Base-by-base conservation (phyloP, 2,797 vertebrate species). In the Buceros bicornis region DNA sequence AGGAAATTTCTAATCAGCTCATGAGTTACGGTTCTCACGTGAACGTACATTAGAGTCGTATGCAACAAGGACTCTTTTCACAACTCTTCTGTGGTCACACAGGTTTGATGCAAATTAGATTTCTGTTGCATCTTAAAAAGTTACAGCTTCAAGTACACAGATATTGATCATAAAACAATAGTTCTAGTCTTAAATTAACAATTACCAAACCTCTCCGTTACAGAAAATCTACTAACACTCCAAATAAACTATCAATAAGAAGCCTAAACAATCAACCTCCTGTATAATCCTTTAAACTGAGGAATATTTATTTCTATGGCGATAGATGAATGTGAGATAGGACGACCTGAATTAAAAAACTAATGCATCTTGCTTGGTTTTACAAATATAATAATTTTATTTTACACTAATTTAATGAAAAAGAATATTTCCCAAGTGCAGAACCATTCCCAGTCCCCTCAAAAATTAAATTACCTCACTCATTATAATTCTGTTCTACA, bases 91-190 rank as follows among this genome's bases (percentile, higher is more conserved):
- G 5, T 37, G 66, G 10, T 86, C 64, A 81, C 37, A 90, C 1
- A 77, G 28, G 42, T 19, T 72, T 93, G 33, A 93, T 47, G 8
- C 70, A 33, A 69, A 92, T 18, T 67, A 20, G 22, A 80, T 93
- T 96, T 71, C 43, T 93, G 42, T 35, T 94, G 21, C 66, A 57
- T 61, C 43, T 90, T 65, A 22, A 90, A 78, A 82, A 65, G 47
- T 82, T 94, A 56, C 28, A 21, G 16, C 78, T 95, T 92, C 58
- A 91, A 84, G 18, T 35, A 86, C 31, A 90, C 33, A 72, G 66
- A 70, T 81, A 93, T 53, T 89, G 92, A 93, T 91, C 25, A 87
- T 40, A 70, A 91, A 95, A 83, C 31, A 92, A 73, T 60, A 89
- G 16, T 71, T 90, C 8, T 94, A 87, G 93, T 62, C 12, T 29